Evolutionary conservation across 2,797 vertebrate species (phyloP).

Genomic region (Harpagifer antarcticus): DNA sequence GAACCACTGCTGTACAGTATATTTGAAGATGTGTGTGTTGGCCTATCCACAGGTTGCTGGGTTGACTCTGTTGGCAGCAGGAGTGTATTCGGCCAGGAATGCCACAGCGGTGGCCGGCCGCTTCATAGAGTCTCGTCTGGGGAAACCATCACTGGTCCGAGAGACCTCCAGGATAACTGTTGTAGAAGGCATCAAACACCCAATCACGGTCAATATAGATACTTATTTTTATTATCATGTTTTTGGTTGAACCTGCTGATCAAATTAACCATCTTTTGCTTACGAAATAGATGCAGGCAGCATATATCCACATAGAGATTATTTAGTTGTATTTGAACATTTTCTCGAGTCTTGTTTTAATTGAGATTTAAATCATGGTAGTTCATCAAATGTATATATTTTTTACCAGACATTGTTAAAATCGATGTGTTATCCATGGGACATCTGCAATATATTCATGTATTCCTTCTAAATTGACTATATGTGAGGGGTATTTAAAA

Average conservation of each 20-base stretch:
- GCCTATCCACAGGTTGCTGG: slow-evolving; percentile 86
- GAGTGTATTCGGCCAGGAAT: slow-evolving; percentile 90
- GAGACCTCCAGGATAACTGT: slow-evolving; percentile 90
- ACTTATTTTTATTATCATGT: neutral
- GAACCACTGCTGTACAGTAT: neutral
- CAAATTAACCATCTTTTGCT: neutral
- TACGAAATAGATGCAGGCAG: neutral
- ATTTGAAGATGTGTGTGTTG: slow-evolving; percentile 6
- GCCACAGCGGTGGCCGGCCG: slow-evolving; percentile 86
- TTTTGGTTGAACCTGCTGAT: neutral
- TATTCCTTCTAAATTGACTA: slow-evolving; percentile 19
- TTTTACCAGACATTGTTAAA: neutral
- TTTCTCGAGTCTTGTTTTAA: neutral
- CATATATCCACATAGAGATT: neutral
- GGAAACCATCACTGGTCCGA: slow-evolving; percentile 90
- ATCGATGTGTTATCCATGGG: slow-evolving; percentile 15
- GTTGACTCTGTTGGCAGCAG: slow-evolving; percentile 88
- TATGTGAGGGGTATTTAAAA: slow-evolving; percentile 2
- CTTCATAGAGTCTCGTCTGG: slow-evolving; percentile 89
- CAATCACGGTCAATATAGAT: slow-evolving; percentile 82
- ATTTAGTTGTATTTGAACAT: slow-evolving; percentile 5
- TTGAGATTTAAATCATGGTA: slow-evolving; percentile 13
- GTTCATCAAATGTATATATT: neutral
- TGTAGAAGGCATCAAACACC: slow-evolving; percentile 88
- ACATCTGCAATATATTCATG: slow-evolving; percentile 4